Conservation (phyloP, 2,797 vertebrate genomes). For the Sylvilagus floridanus region DNA sequence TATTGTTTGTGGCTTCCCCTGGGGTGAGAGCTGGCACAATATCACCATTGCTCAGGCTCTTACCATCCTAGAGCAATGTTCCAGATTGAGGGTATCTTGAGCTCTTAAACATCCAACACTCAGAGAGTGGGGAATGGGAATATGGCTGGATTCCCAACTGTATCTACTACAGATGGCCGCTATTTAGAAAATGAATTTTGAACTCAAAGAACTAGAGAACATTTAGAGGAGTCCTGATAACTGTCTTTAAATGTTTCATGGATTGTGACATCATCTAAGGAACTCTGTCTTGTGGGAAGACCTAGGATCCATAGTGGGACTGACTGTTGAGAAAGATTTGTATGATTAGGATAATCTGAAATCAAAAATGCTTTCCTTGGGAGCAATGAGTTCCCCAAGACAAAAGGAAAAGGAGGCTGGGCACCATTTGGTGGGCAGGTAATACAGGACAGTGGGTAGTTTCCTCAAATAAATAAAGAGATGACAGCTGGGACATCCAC, state of each 20-base stretch:
- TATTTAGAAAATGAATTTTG: conserved; percentile 34
- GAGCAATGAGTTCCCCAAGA: neutral
- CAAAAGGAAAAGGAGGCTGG: neutral
- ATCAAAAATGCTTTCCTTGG: neutral
- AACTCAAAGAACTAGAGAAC: conserved; percentile 51
- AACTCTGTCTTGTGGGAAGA: neutral
- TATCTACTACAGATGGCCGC: neutral
- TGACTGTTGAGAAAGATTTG: neutral
- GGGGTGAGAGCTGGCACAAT: neutral
- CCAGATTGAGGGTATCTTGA: neutral
- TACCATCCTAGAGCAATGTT: neutral
- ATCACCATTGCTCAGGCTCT: neutral
- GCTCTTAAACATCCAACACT: neutral
- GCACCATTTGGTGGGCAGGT: neutral
- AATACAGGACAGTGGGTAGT: neutral
- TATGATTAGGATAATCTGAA: neutral
- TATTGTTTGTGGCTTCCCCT: neutral
- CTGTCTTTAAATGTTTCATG: conserved; percentile 6
- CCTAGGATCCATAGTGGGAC: neutral
- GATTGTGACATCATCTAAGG: neutral
- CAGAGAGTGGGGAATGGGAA: neutral
- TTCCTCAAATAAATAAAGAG: neutral
- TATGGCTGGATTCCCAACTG: neutral
- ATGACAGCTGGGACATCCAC: neutral
- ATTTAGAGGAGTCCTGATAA: neutral